phyloP scores from a whole-genome alignment of 2,888 invertebrate species.

The Suillia variegata region DNA sequence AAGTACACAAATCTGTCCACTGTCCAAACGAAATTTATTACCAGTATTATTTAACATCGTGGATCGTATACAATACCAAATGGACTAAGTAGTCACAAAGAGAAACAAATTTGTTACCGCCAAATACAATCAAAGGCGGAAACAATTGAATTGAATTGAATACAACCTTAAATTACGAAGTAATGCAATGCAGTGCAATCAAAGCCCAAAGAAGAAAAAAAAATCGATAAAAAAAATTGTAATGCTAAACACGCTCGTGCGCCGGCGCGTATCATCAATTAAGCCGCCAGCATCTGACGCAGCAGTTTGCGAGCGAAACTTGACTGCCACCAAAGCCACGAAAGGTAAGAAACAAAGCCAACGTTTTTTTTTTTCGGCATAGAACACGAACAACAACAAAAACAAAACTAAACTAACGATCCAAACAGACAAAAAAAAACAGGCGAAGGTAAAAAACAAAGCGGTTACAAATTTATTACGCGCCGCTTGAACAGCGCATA shows the following conservation, averaged over 20 bases:
- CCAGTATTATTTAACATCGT: background rate
- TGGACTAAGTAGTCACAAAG: background rate
- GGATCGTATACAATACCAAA: background rate
- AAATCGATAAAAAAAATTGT: background rate
- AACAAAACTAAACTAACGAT: conserved; percentile 1
- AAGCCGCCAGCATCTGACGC: conserved; percentile 47
- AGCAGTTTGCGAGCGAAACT: conserved; percentile 27
- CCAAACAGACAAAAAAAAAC: background rate
- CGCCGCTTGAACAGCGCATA: conserved; percentile 56
- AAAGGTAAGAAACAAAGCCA: background rate
- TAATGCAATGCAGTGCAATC: background rate
- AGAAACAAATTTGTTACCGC: conserved; percentile 22
- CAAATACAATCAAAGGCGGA: conserved; percentile 13
- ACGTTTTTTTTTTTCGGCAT: background rate
- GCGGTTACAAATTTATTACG: conserved; percentile 55
- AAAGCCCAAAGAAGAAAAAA: background rate
- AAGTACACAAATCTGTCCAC: too few species aligned
- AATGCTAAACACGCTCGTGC: conserved; percentile 4
- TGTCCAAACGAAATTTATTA: conserved; percentile 5
- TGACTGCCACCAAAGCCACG: conserved; percentile 6
- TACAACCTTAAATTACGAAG: conserved; percentile 36
- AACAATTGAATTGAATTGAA: conserved; percentile 49
- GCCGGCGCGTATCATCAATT: conserved; percentile 44
- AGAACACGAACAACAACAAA: background rate
- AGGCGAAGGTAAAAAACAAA: conserved; percentile 13